A percentile compares a stretch with the other conserved stretches of the same genome.
Conservation (phyloP, 2,888 invertebrate genomes). For the Rotaria sp. region DNA sequence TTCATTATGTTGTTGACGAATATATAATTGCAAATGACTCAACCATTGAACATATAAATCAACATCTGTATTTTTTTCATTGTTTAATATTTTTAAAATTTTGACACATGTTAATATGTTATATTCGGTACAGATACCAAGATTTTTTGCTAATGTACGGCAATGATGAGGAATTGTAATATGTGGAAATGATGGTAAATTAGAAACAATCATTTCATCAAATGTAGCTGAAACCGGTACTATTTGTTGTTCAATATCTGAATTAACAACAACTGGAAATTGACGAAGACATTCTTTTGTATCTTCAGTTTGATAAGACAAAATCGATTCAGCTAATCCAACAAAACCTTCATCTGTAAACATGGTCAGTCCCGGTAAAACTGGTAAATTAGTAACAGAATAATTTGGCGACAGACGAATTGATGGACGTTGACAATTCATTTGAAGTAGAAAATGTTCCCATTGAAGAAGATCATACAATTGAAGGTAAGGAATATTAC, state of each 20-base stretch:
- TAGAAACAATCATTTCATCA: not conserved
- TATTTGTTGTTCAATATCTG: not conserved
- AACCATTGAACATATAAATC: constrained; percentile 33
- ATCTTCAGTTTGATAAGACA: not conserved
- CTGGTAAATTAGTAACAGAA: not conserved
- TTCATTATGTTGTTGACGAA: not conserved
- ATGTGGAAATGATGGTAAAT: not conserved
- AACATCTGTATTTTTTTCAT: not conserved
- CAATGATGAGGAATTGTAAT: constrained; percentile 7
- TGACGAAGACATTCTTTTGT: not conserved
- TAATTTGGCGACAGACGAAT: not conserved
- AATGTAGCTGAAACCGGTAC: not conserved
- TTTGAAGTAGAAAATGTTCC: not conserved
- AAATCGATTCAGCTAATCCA: not conserved
- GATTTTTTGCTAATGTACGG: not conserved
- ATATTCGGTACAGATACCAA: constrained; percentile 2
- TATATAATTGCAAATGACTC: constrained; percentile 28
- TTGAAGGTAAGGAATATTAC: not conserved
- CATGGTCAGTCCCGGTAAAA: not conserved
- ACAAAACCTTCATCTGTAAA: not conserved
- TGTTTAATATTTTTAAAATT: not conserved
- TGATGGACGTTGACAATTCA: not conserved
- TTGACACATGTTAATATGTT: constrained; percentile 12
- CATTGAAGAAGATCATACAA: not conserved
- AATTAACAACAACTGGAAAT: not conserved